Base-by-base conservation (phyloP, 1,140 invertebrate species). In the Eufriesea mexicana region DNA sequence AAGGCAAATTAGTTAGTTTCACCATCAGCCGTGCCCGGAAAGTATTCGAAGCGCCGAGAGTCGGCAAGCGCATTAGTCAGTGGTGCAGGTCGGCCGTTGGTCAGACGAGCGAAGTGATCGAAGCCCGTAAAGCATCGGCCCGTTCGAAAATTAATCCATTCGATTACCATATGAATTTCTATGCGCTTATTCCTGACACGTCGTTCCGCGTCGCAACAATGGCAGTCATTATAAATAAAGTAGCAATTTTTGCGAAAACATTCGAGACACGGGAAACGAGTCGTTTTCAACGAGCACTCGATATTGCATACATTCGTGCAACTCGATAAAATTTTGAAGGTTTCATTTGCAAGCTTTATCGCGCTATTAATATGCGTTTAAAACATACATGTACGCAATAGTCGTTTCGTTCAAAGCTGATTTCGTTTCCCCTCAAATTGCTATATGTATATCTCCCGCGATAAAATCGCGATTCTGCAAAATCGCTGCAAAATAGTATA, bases 291-390 rank as follows among this genome's bases (percentile, higher is more conserved):
- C 42, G 18, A 4, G 16, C 35, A 23, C 42, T 42, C 14, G n/a
- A 51, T 16, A 2, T 42, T 45, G 35, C 35, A 18, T 59, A 35
- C 57, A 45, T 12, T 42, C 28, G 47, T 9, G 59, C 12, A 14
- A n/a, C 35, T 23, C 42, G 16, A 28, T 49, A 16, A 59, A 79
- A 61, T 71, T 45, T 68, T 18, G n/a, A 47, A 51, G 25, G 35
- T 70, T 59, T 28, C 57, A 35, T 73, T 62, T 64, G 68, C 66
- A 70, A 59, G 64, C 70, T 79, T 71, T 35, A 71, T 71, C 42
- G 25, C 23, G 18, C 25, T 14, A 45, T 59, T 78, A 80, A 73
- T 73, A 80, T 16, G 18, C 55, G 45, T 51, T 72, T 72, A 57
- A 73, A n/a, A 16, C 5, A n/a, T 10, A n/a, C 25, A 20, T 2